phyloP scores from a whole-genome alignment of 2,113 vertebrate species.

The Bubo scandiacus region DNA sequence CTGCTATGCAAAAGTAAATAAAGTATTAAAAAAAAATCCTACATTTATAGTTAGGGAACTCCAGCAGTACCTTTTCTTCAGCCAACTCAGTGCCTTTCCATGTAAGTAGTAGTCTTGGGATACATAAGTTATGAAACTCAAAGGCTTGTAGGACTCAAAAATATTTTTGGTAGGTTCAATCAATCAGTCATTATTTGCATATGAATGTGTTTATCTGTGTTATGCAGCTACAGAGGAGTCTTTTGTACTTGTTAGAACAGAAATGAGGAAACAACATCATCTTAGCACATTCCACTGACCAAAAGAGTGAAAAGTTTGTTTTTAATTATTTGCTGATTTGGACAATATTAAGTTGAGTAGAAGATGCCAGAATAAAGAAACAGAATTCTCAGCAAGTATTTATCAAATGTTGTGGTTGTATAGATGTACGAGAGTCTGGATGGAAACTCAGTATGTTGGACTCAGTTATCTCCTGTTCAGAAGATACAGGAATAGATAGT shows the following conservation, averaged over 20 bases:
- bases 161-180: not conserved
- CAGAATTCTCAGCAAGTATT: not conserved
- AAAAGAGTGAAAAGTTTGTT: not conserved
- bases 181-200: not conserved
- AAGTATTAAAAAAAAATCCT: not conserved
- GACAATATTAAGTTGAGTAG: not conserved
- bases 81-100: not conserved
- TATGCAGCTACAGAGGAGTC: not conserved
- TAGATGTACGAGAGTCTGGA: not conserved
- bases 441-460: not conserved
- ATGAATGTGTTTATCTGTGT: not conserved
- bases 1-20: not conserved
- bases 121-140: not conserved
- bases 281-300: not conserved
- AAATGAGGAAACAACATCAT: not conserved
- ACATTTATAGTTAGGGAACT: not conserved
- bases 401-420: not conserved
- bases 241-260: constrained; percentile 24
- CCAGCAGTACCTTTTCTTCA: not conserved
- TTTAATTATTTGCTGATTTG: constrained; percentile 19
- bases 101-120: not conserved
- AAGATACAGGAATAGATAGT: not conserved
- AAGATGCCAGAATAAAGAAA: constrained; percentile 26
- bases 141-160: not conserved
- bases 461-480: not conserved